These are phyloP conservation scores for Perodicticus potto DNA, from an alignment of 2,797 vertebrate species.

Conservation along the genomic window DNA sequence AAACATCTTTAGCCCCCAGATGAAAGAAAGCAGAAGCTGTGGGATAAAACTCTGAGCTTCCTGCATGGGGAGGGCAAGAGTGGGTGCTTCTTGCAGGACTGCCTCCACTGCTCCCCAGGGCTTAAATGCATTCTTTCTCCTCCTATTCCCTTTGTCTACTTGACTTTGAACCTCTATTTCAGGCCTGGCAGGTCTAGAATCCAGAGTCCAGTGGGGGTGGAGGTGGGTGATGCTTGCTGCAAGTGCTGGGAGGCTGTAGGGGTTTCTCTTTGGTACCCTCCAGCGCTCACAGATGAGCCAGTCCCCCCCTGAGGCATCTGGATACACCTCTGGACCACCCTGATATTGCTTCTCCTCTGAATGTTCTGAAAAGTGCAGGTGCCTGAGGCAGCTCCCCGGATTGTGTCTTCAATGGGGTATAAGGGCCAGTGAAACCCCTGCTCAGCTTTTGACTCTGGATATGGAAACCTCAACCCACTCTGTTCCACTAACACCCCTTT, in stretches of 20 bases:
- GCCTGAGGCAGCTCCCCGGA: not conserved
- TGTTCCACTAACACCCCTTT: not conserved
- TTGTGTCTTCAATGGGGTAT: not conserved
- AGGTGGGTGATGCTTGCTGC: not conserved
- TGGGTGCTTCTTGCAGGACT: not conserved
- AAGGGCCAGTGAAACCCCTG: not conserved
- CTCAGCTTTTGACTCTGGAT: not conserved
- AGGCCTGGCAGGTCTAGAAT: not conserved
- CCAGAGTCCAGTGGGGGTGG: not conserved
- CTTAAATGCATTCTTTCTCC: not conserved
- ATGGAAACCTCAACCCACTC: not conserved
- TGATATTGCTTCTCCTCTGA: conserved; percentile 22
- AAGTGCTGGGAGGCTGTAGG: conserved; percentile 15
- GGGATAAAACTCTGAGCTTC: not conserved
- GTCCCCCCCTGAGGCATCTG: conserved; percentile 81
- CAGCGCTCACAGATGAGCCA: conserved; percentile 85
- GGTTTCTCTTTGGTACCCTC: conserved; percentile 68
- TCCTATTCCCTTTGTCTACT: not conserved
- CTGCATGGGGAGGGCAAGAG: not conserved
- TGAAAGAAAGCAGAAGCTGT: conserved; percentile 60
- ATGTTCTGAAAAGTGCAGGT: conserved; percentile 10
- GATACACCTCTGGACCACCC: conserved; percentile 12
- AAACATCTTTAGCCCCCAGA: conserved; percentile 11
- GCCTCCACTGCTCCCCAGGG: not conserved
- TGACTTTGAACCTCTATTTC: not conserved